These are phyloP conservation scores for Potamarius usumacintae DNA, from an alignment of 2,113 vertebrate genomes.

Conservation along the genomic window DNA sequence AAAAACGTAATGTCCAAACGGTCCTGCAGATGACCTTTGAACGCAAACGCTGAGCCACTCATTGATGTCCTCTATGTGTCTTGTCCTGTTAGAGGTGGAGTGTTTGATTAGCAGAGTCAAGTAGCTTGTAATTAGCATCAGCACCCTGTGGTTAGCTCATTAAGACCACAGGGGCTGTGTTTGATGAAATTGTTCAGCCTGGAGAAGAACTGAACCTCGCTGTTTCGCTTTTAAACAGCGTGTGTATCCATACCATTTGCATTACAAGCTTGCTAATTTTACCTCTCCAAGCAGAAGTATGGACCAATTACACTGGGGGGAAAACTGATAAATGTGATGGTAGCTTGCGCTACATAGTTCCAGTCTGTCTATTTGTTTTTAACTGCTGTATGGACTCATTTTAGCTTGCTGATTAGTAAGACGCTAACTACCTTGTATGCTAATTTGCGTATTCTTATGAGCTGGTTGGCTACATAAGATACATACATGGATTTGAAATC, in stretches of 20 bases:
- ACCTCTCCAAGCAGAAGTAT: not conserved
- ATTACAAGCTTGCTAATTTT: not conserved
- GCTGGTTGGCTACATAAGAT: not conserved
- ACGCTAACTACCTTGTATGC: not conserved
- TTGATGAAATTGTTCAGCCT: constrained; percentile 34
- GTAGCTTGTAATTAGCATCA: constrained; percentile 46
- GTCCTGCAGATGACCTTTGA: not conserved
- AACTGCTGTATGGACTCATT: not conserved
- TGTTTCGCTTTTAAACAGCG: not conserved
- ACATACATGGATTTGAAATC: not conserved
- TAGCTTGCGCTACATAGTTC: not conserved
- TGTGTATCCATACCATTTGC: too few relatives aligned
- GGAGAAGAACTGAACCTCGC: not conserved
- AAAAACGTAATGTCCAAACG: not conserved
- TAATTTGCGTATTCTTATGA: not conserved
- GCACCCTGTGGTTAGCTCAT: constrained; percentile 39
- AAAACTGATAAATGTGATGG: not conserved
- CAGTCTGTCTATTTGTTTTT: not conserved
- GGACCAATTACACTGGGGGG: not conserved
- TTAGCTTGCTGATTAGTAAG: not conserved
- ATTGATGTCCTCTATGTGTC: not conserved
- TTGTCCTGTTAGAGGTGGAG: not conserved
- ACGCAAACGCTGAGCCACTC: not conserved
- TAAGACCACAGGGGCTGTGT: constrained; percentile 38
- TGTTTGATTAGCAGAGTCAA: constrained; percentile 38